Conservation (phyloP, 2,797 vertebrate species). For the Hephaestus fuliginosus region DNA sequence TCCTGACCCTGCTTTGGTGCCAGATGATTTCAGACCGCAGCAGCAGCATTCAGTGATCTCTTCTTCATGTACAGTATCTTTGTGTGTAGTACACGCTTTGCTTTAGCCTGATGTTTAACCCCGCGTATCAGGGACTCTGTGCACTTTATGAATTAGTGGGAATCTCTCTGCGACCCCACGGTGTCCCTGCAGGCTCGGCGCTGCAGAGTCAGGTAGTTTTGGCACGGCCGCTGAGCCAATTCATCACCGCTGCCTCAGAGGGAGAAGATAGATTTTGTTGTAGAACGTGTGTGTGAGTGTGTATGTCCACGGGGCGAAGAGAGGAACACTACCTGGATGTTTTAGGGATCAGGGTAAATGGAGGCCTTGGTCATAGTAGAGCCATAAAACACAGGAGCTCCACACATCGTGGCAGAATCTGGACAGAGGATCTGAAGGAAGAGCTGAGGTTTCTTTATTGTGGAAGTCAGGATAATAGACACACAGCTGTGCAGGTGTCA, state of each 20-base stretch:
- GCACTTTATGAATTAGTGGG: slow-evolving; percentile 21
- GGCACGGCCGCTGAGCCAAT: slow-evolving; percentile 17
- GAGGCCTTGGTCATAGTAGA: neutral
- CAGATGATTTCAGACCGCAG: neutral
- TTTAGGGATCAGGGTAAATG: slow-evolving; percentile 21
- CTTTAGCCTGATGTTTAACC: neutral
- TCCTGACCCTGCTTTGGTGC: too few relatives aligned
- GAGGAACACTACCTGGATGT: slow-evolving; percentile 34
- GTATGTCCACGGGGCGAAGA: slow-evolving; percentile 9
- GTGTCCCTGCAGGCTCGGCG: slow-evolving; percentile 12
- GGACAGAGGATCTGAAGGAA: neutral
- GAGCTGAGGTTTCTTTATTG: neutral
- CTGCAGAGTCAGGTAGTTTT: slow-evolving; percentile 1
- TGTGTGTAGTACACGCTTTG: too few relatives aligned
- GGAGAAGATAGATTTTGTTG: slow-evolving; percentile 27
- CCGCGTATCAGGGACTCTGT: neutral
- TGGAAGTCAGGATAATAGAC: neutral
- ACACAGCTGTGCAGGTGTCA: neutral
- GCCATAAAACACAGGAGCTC: slow-evolving; percentile 1
- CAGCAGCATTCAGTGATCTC: neutral
- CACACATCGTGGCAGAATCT: neutral
- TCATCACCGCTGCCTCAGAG: slow-evolving; percentile 45
- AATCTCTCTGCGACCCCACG: slow-evolving; percentile 7
- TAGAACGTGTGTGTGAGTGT: slow-evolving; percentile 20
- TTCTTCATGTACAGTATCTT: neutral